Evolutionary conservation across 2,797 vertebrate genomes (phyloP).

Genomic region (Leptatherina wallacei): DNA sequence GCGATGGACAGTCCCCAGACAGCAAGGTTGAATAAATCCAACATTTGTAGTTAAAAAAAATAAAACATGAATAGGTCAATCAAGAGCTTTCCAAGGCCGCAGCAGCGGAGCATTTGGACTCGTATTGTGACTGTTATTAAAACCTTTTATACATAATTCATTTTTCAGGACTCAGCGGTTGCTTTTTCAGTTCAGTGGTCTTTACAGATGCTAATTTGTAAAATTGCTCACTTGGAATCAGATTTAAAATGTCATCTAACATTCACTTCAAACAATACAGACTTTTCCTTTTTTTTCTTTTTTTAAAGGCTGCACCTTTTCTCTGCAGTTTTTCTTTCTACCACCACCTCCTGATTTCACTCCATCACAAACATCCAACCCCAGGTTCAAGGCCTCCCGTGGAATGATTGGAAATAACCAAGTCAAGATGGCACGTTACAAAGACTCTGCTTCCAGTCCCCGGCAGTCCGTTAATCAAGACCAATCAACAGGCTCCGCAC

Average conservation of each 20-base stretch:
- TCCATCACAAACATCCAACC: conserved; percentile 21
- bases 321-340: too few relatives aligned
- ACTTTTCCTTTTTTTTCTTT: neutral
- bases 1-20: neutral
- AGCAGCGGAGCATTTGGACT: neutral
- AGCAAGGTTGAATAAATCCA: conserved; percentile 13
- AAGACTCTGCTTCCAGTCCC: conserved; percentile 59
- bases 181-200: conserved; percentile 22
- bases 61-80: conserved; percentile 4
- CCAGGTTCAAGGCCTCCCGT: conserved; percentile 52
- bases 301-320: conserved; percentile 6
- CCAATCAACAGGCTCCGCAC: conserved; percentile 74
- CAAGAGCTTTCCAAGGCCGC: conserved; percentile 16
- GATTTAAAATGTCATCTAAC: conserved; percentile 14
- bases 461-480: conserved; percentile 75
- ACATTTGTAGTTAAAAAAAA: neutral
- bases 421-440: conserved; percentile 79
- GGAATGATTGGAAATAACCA: conserved; percentile 79
- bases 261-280: conserved; percentile 15
- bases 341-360: conserved; percentile 2
- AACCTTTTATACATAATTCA: conserved; percentile 44
- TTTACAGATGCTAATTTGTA: conserved; percentile 43
- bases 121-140: conserved; percentile 14
- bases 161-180: conserved; percentile 7
- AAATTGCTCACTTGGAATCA: conserved; percentile 24